Base-by-base conservation (phyloP, 2,888 invertebrate species). In the Seira musarum region DNA sequence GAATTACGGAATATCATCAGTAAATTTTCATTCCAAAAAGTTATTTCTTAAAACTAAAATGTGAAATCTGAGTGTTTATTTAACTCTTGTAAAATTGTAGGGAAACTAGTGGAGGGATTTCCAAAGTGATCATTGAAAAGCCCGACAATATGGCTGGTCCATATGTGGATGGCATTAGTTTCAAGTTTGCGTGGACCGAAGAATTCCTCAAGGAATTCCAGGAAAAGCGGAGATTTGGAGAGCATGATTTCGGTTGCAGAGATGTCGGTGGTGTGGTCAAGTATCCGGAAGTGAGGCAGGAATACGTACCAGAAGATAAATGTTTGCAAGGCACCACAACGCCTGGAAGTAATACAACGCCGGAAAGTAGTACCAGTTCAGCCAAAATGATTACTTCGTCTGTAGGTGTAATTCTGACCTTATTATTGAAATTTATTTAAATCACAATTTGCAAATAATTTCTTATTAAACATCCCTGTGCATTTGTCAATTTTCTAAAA, bases 241-340 rank as follows among this genome's bases (percentile, higher is more conserved):
- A 13, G 2, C 74, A 74, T 24, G 46, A 70, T 0, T 22, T 2
- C 0, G 5, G 5, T 5, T 82, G 82, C 46, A 6, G 3, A 1
- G 6, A n/a, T 2, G 24, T 35, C 25, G 15, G 0, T 21, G 73
- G 66, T 17, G 13, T 5, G 1, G 65, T 60, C 10, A 35, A 49
- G n/a, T 81, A 77, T 46, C 78, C 78, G 13, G 24, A 65, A 2
- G 60, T 40, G 17, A 17, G 13, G 1, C 21, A 30, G 15, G 66
- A 69, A 15, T 78, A 74, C 24, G 74, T 74, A 1, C 82, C 82
- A 2, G 24, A 49, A 22, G 73, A 81, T 25, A 25, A 61, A 1
- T 81, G 81, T 57, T n/a, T n/a, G n/a, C n/a, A n/a, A n/a, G n/a
- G n/a, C n/a, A n/a, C n/a, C n/a, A n/a, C 17, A 13, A 13, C 49